Conservation (phyloP, 2,888 invertebrate genomes). For the Rhorus exstirpatorius region DNA sequence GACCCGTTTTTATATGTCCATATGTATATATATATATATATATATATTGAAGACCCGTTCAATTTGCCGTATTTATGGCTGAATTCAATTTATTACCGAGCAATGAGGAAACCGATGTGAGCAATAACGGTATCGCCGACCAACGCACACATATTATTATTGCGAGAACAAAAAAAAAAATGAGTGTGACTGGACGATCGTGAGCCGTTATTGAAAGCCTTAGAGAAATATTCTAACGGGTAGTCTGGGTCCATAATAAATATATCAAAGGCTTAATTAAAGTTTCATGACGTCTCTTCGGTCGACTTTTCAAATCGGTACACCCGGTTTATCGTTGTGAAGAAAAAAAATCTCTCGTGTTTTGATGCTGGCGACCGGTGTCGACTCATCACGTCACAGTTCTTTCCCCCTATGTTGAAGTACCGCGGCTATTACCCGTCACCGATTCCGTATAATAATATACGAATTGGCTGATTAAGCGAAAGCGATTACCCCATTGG, state of each 20-base stretch:
- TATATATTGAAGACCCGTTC: conserved; percentile 3
- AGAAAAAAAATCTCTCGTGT: neutral
- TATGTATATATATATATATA: no score
- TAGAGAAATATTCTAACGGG: conserved; percentile 5
- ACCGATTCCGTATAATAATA: conserved; percentile 62
- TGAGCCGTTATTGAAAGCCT: conserved; percentile 7
- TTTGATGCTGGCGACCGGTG: conserved; percentile 20
- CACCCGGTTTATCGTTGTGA: conserved; percentile 11
- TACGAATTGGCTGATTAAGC: conserved; percentile 71
- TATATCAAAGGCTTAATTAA: conserved; percentile 11
- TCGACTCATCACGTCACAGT: neutral
- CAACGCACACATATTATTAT: conserved; percentile 25
- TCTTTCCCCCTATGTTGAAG: neutral
- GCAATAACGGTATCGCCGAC: conserved; percentile 26
- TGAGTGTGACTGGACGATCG: neutral
- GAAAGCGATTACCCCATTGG: conserved; percentile 55
- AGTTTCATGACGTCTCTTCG: neutral
- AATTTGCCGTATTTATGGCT: conserved; percentile 40
- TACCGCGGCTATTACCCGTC: conserved; percentile 22
- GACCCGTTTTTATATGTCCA: neutral
- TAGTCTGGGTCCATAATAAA: conserved; percentile 17
- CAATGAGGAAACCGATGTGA: conserved; percentile 51
- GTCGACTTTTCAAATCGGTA: conserved; percentile 8
- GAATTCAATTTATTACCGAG: conserved; percentile 52
- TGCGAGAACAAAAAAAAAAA: neutral